Percentiles rank a stretch among this genome's conserved stretches.
Conservation (phyloP, 2,888 invertebrate genomes). For the Acleris sparsana region DNA sequence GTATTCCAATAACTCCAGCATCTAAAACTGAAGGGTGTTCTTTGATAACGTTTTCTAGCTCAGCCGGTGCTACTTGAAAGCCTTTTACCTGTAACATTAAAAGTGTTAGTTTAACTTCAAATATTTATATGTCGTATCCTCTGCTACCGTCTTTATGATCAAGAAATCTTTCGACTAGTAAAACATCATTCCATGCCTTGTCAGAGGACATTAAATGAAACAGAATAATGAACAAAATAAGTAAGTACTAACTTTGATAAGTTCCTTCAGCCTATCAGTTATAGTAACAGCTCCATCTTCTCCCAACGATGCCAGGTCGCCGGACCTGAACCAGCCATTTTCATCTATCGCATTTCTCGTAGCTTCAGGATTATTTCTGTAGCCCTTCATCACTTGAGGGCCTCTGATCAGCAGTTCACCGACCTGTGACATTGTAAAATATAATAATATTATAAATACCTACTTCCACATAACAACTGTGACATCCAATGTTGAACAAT, state of each 20-base stretch:
- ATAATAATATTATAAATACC: too few relatives aligned
- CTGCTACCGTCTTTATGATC: too few relatives aligned
- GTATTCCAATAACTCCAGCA: conserved; percentile 91
- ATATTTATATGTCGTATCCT: too few relatives aligned
- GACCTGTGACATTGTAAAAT: conserved; percentile 44
- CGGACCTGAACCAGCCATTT: conserved; percentile 90
- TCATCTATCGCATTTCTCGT: conserved; percentile 85
- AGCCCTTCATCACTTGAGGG: conserved; percentile 91
- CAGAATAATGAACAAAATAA: too few relatives aligned
- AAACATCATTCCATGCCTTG: too few relatives aligned
- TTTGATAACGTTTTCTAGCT: conserved; percentile 89
- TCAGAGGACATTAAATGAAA: too few relatives aligned
- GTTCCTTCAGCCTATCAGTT: conserved; percentile 89
- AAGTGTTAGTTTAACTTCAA: neutral
- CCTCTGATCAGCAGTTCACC: conserved; percentile 76
- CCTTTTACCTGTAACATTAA: conserved; percentile 83
- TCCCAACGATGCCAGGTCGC: conserved; percentile 87
- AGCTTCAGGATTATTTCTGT: conserved; percentile 88
- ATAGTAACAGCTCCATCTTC: conserved; percentile 86
- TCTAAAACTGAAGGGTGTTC: conserved; percentile 89
- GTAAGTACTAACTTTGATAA: conserved; percentile 86
- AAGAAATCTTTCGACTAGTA: too few relatives aligned
- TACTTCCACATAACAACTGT: too few relatives aligned
- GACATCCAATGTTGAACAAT: too few relatives aligned
- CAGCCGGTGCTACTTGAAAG: conserved; percentile 93